Evolutionary conservation across 2,113 vertebrate genomes (phyloP).

Genomic region (Trichechus manatus): DNA sequence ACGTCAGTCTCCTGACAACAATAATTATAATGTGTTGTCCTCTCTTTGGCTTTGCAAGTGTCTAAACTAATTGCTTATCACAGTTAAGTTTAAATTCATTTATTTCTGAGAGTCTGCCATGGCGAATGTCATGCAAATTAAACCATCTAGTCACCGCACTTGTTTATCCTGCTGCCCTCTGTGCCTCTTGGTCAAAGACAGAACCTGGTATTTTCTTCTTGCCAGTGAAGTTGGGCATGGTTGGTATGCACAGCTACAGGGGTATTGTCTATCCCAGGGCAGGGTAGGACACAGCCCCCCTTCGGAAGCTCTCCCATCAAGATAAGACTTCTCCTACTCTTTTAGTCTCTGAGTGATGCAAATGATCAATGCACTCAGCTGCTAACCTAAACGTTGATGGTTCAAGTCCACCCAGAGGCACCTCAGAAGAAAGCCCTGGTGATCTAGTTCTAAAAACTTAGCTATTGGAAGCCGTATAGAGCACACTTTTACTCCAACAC

Average conservation of each 20-base stretch:
- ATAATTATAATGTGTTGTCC: not conserved
- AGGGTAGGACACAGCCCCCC: not conserved
- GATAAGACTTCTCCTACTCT: fast-evolving
- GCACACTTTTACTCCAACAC: not conserved
- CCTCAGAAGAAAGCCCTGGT: not conserved
- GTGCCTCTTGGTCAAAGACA: not conserved
- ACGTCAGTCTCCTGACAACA: not conserved
- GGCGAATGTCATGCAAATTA: not conserved
- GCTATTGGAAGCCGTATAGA: not conserved
- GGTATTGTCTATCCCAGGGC: not conserved
- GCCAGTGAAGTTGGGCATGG: not conserved
- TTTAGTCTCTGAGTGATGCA: not conserved
- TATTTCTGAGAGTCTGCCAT: not conserved
- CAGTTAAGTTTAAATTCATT: not conserved
- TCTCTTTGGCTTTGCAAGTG: not conserved
- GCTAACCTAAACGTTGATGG: not conserved
- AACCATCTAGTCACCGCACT: not conserved
- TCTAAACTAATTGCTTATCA: not conserved
- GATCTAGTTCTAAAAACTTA: not conserved
- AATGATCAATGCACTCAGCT: not conserved
- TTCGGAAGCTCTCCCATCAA: not conserved
- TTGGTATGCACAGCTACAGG: fast-evolving
- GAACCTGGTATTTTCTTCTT: not conserved
- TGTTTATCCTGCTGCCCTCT: not conserved
- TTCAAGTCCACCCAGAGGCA: not conserved